phyloP scores from a whole-genome alignment of 2,797 vertebrate species.

The Xenentodon cancila region DNA sequence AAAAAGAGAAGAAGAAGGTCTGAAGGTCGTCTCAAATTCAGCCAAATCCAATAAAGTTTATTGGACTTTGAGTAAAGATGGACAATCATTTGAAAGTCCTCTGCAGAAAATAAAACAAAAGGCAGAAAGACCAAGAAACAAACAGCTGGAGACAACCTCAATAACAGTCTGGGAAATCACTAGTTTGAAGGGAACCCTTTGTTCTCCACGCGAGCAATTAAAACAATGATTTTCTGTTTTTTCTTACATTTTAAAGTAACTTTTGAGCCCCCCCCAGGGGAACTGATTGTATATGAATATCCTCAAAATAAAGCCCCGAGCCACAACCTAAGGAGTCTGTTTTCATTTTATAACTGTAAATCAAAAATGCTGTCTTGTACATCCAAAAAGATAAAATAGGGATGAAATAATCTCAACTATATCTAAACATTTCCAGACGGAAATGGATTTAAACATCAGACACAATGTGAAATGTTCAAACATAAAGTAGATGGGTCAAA shows the following conservation, averaged over 20 bases:
- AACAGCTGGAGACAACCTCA: neutral
- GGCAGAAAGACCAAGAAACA: neutral
- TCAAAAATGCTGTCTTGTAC: neutral
- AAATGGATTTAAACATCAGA: neutral
- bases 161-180: neutral
- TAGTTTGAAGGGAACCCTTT: neutral
- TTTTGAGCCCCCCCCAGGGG: neutral
- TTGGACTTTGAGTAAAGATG: no score
- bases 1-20: no score
- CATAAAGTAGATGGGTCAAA: neutral
- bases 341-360: no score
- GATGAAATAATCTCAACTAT: neutral
- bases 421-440: neutral
- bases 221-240: neutral
- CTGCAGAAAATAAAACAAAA: neutral
- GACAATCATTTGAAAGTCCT: no score
- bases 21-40: no score
- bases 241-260: neutral
- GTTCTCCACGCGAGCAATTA: neutral
- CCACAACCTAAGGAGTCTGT: neutral
- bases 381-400: neutral
- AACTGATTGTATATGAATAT: neutral
- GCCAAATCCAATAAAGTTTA: no score
- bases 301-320: neutral
- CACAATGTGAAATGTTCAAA: slow-evolving; percentile 8